Base-by-base conservation (phyloP, 37 sponge, comb jelly and placozoan genomes). In the Halisarca cf. caerulea region DNA sequence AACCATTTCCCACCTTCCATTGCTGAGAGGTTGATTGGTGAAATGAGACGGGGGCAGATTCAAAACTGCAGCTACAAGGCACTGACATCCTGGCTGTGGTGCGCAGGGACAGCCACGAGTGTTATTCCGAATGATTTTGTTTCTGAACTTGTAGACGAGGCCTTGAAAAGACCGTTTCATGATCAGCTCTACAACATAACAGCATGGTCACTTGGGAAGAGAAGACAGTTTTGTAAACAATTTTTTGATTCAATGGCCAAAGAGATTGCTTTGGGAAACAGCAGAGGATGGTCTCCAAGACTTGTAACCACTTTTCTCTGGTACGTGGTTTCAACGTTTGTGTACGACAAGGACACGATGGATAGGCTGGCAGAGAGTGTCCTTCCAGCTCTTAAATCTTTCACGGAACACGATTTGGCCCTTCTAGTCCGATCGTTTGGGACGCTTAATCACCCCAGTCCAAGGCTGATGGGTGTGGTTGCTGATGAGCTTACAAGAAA, bases 341-440 rank as follows among this genome's bases (percentile, higher is more conserved):
- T 81, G 51, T 88, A 82, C 53, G 34, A 75, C 61, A 73, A 71
- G 0, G 82, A 70, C 9, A 32, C 82, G 17, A 23, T 88, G 61
- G 83, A 82, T 33, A 45, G 66, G 0, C 44, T 82, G 15, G 82
- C 88, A 8, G 64, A 40, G 0, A 30, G 27, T 37, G 75, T 69
- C 18, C 54, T 88, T 0, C 42, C 24, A 7, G 25, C 34, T 0
- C 78, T 88, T 30, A 2, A 24, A 32, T 25, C 47, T 27, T 72
- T 88, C 81, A 58, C 84, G 6, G 39, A 70, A 17, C 88, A 88
- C 6, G 82, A 82, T 58, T 59, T 88, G 37, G 58, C 81, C 27
- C 68, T 71, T 53, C n/a, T 82, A 27, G 83, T 42, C 20, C 82
- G 82, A n/a, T 82, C 83, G 5, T 88, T 43, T 75, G 83, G 82